These are phyloP conservation scores for Melanotaenia maccullochi DNA, from an alignment of 2,797 vertebrate genomes.

Conservation along the genomic window DNA sequence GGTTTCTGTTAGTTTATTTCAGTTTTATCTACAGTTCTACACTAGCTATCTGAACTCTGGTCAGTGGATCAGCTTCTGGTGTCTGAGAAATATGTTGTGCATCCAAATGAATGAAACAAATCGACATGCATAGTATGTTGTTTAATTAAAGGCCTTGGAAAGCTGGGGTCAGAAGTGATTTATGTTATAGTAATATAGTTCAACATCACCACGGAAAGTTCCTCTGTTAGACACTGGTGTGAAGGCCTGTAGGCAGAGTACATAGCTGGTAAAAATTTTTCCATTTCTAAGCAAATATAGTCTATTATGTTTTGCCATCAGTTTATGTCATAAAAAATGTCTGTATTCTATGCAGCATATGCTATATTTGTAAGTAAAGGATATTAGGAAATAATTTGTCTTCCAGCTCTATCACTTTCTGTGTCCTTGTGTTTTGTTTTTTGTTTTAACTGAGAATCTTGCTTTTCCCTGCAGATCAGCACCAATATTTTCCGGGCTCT, in stretches of 20 bases:
- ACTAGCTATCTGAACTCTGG: background rate
- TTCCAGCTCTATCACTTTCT: background rate
- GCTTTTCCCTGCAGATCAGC: slow-evolving; percentile 86
- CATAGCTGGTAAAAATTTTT: background rate
- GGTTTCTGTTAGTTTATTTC: background rate
- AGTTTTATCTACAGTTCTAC: background rate
- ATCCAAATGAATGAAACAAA: slow-evolving; percentile 12
- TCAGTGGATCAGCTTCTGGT: background rate
- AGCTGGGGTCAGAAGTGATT: background rate
- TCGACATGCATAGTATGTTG: background rate
- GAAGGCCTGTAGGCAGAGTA: slow-evolving; percentile 5
- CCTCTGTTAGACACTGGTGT: slow-evolving; percentile 1
- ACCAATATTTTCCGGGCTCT: slow-evolving; percentile 97
- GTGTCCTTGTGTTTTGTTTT: background rate
- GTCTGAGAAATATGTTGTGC: background rate
- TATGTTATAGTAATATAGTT: background rate
- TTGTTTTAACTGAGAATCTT: background rate
- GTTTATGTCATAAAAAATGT: background rate
- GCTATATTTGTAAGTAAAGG: background rate
- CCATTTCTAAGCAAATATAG: background rate
- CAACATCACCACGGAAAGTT: background rate
- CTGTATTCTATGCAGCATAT: background rate
- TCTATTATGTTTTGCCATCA: background rate
- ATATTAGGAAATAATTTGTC: background rate
- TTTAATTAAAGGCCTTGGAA: background rate